Base-by-base conservation (phyloP, 2,797 vertebrate species). In the Cossypha heuglini region DNA sequence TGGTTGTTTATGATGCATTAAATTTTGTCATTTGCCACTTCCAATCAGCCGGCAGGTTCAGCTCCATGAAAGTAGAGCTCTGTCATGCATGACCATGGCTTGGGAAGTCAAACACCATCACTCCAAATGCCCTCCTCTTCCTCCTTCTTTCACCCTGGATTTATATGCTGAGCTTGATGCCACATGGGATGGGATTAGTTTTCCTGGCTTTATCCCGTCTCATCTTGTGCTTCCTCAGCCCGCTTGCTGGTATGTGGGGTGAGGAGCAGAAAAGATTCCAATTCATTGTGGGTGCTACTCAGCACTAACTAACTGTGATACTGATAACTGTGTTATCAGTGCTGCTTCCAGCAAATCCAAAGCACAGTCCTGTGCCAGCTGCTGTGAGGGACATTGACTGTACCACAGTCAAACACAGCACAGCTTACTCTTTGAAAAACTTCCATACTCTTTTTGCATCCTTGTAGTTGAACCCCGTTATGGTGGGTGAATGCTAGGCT, bases 21-120 rank as follows among this genome's bases (percentile, higher is more conserved):
- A 29, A 19, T 26, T 67, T 84, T 72, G 5, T 11, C 3, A 22
- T 66, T 51, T 2, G 13, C 4, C 5, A 2, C 9, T 59, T 52
- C 29, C 3, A 21, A 4, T 66, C 13, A 28, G 19, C 24, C 31
- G 20, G 8, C 17, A 16, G 20, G 29, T 52, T 45, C 52, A 38
- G 20, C 28, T 49, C 13, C 6, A 4, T 40, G 29, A 11, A 22
- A 35, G 5, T 25, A 35, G 33, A 52, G 24, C 7, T 66, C 45
- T 0, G 0, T 73, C 0, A 1, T 35, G 4, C 8, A 5, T 38
- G 29, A 33, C 37, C 3, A 1, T 57, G 28, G 11, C 29, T 66
- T 73, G n/a, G 29, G 20, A 45, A 31, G 11, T 26, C 20, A 45
- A 18, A 35, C 4, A 9, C 26, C 12, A 22, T 62, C 6, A 22